Percentiles rank a stretch among this genome's conserved stretches.
phyloP scores from a whole-genome alignment of 1,140 invertebrate species.

The Atopsyche davidsoni region DNA sequence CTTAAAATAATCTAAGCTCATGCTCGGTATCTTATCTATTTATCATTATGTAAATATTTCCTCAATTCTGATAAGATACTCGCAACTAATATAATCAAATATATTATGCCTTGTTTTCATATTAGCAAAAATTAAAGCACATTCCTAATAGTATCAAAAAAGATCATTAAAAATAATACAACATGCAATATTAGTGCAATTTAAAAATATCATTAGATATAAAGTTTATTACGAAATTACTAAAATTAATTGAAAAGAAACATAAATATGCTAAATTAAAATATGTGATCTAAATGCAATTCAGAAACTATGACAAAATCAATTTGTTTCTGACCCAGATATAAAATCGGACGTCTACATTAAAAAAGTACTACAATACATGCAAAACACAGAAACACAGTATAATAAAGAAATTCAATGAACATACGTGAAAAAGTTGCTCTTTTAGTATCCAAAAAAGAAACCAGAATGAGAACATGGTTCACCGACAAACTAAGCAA shows the following conservation, averaged over 20 bases:
- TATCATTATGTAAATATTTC: neutral
- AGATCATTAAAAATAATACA: neutral
- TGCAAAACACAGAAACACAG: conserved; percentile 13
- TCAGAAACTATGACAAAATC: too few species aligned
- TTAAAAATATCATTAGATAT: too few species aligned
- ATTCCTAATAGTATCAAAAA: too few species aligned
- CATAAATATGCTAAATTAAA: too few species aligned
- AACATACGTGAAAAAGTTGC: conserved; percentile 27
- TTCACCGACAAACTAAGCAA: conserved; percentile 2
- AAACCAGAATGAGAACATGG: conserved; percentile 25
- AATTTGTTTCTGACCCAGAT: neutral
- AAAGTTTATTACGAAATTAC: too few species aligned
- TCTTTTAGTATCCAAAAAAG: conserved; percentile 24
- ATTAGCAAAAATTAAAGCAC: neutral
- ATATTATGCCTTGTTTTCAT: neutral
- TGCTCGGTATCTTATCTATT: too few species aligned
- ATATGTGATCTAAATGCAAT: too few species aligned
- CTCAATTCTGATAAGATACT: neutral
- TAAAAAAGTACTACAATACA: conserved; percentile 6
- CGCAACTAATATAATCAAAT: neutral
- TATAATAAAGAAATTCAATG: conserved; percentile 16
- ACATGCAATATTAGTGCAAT: conserved; percentile 3
- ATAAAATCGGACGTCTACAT: neutral
- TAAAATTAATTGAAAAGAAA: neutral
- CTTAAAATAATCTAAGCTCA: too few species aligned